Base-by-base conservation (phyloP, 2,888 invertebrate genomes). In the Phlogophora meticulosa region DNA sequence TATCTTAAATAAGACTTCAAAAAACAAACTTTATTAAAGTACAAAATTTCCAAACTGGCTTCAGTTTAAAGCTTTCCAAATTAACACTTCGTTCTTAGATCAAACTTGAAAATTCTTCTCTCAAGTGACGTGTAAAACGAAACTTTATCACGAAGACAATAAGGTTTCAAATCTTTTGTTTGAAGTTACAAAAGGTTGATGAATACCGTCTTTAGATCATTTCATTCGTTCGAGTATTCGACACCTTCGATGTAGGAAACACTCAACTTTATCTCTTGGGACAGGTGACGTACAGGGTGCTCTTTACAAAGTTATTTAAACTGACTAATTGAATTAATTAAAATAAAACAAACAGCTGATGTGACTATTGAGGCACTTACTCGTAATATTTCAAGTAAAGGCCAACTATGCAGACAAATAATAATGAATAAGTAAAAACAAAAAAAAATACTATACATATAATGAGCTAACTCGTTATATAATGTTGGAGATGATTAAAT, bases 221-320 rank as follows among this genome's bases (percentile, higher is more conserved):
- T 82, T 82, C 82, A 74, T 78, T 81, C 80, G 83, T 80, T 87
- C 80, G 83, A 87, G 87, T 87, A 90, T 91, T 89, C 85, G 85
- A 83, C 86, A 89, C 88, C 86, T 89, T 86, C 85, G 86, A 86
- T 88, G 89, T 72, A 71, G 88, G 86, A 87, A 90, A 90, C 86
- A 88, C 86, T 87, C 85, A 61, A 84, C 86, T 86, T 73, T 91
- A 91, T 89, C 89, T 88, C 84, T 38, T 58, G 73, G 78, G 85
- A 81, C 87, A 88, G 88, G 81, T 85, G 71, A 77, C 75, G 59
- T 87, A 90, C 85, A 87, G 88, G 84, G 42, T 83, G 90, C 74
- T 65, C 59, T 10, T 11, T 22, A 74, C 42, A 51, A 76, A 73
- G 58, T 55, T 72, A 75, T 67, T 75, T 82, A 11, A 42, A 57